Evolutionary conservation across 2,113 vertebrate species (phyloP), one percentile per base, ranked within the genome.

Genomic region (Haemorhous mexicanus): DNA sequence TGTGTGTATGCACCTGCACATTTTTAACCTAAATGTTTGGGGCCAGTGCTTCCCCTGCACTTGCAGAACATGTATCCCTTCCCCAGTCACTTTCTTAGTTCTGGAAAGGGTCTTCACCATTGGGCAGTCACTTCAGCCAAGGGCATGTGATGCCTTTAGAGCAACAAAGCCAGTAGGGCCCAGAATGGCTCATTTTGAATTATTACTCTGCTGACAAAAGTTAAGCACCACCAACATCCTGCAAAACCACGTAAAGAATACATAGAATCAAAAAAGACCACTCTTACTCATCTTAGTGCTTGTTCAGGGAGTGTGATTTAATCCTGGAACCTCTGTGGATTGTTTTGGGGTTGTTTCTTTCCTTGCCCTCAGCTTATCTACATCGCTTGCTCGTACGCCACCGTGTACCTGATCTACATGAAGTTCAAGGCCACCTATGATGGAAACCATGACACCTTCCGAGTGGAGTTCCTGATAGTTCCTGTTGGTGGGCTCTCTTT

Each of bases 381-480:
- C 98, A 98, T 99, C 6, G 99, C 98, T 20, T 99, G 99, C 91
- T 98, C 99, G 0, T 99, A 99, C 19, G 99, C 99, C 97, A 99
- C 99, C 0, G 98, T 99, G 77, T 99, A 99, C 96, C 97, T 99
- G 98, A 99, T 99, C 97, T 99, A 99, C 96, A 97, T 98, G 92
- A 99, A 99, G 92, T 99, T 99, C 94, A 99, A 99, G 97, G 99
- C 99, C 6, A 99, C 99, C 26, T 99, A 99, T 1, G 99, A 99
- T 32, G 99, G 99, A 24, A 99, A 99, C 97, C 99, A 99, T 2
- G 99, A 99, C 93, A 99, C 99, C 1, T 99, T 99, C 98, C 98
- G 99, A 94, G 98, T 99, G 97, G 99, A 99, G 97, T 99, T 99
- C 74, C 98, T 99, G 93, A 98, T 99, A 10, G 98, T 99, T 50